Base-by-base conservation (phyloP, 2,113 vertebrate genomes). In the Atherinomorus stipes region DNA sequence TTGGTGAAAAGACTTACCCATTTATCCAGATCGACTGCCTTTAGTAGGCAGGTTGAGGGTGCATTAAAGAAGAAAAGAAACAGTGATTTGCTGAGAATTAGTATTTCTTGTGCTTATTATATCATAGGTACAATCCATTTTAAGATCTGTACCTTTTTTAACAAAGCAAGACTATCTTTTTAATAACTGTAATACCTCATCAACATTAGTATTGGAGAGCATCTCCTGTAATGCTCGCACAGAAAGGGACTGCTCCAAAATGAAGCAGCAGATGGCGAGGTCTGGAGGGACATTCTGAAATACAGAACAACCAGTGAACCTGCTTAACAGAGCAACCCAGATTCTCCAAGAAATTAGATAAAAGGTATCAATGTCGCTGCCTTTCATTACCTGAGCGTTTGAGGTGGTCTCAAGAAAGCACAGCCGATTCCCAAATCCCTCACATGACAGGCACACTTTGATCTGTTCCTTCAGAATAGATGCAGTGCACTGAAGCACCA, bases 331-430 rank as follows among this genome's bases (percentile, higher is more conserved):
- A 1, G 18, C 16, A 22, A 64, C 3, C 12, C 0, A 23, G 26
- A 18, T 16, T 23, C 4, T 21, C 3, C 18, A 21, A 28, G 2
- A 11, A 53, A 45, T 1, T 0, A 16, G 0, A 37, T 19, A 26
- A 47, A 21, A 26, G 4, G 23, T 10, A 18, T 23, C 2, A n/a
- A 7, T 18, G 25, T 0, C 0, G 10, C 18, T 9, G 60, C 22
- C 4, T 49, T 38, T 50, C 2, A 9, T 6, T 84, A 98, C 96
- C 95, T 97, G 96, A 47, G 96, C 96, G 0, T 97, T 98, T 15
- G 96, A 96, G 40, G 96, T 98, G 62, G 95, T 93, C 88, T 98
- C 96, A 54, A 97, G 90, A 87, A 95, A 98, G 76, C 96, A 97
- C 21, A 97, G 92, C 28, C 96, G 95, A 83, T 98, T 98, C 26